Evolutionary conservation across 1,140 invertebrate species (phyloP), one percentile per base, ranked within the genome.

Genomic region (Drosophila tristis): DNA sequence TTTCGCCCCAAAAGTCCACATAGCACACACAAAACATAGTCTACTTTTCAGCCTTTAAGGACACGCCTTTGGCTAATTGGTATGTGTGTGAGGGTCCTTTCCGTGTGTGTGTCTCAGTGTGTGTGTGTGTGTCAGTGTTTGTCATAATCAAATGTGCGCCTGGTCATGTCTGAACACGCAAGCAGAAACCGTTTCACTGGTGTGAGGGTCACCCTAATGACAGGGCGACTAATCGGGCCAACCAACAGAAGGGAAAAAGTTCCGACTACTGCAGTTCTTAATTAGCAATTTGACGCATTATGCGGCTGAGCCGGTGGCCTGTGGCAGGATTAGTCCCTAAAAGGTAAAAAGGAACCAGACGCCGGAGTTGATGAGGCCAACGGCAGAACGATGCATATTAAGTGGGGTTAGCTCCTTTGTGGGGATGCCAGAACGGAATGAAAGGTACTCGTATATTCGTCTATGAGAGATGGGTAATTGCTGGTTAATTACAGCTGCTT

Each of bases 281-380:
- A 84, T 84, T 84, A 84, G 62, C 66, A 57, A 73, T 76, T 85
- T 85, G 80, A 78, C 80, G 80, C 80, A 84, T 85, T 82, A 79
- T 84, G 65, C 73, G 45, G 54, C 51, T 45, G 20, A 61, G 54
- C 56, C 61, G 25, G 47, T 50, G 77, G 50, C 77, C 64, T 79
- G 76, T 79, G 66, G 61, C 64, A 47, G 65, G 65, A 80, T 80
- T 80, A 63, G 57, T n/a, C 31, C 45, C 66, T 50, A 48, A 70
- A 56, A 76, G 63, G 54, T 57, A 57, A 59, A 79, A 62, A 50
- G 62, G 48, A 59, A 51, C 60, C 49, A 43, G 47, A 55, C 29
- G 0, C 54, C 20, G 20, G 20, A 20, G 47, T 42, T 53, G 42
- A 61, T 35, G 68, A 53, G 5, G 35, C 35, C 35, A 39, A 13